Evolutionary conservation across 2,888 invertebrate species (phyloP).

Genomic region (Dynastes hyllus): DNA sequence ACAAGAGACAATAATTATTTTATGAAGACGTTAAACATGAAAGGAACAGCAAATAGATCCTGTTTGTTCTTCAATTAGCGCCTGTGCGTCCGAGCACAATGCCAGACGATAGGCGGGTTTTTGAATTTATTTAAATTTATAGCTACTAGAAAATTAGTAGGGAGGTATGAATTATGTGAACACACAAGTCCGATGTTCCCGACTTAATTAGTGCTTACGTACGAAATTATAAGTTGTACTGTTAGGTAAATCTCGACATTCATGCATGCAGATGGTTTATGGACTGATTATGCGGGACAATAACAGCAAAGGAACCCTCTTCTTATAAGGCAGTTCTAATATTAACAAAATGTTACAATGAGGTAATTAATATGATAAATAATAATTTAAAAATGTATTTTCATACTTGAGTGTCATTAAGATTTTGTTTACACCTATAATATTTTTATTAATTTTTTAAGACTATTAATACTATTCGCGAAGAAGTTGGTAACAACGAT

Average conservation of each 20-base stretch:
- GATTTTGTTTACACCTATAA: too few species aligned
- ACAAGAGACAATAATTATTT: slow-evolving; percentile 32
- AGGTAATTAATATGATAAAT: too few species aligned
- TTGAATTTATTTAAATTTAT: slow-evolving; percentile 36
- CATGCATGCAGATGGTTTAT: not conserved
- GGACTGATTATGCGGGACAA: too few species aligned
- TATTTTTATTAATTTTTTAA: too few species aligned
- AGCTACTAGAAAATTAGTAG: slow-evolving; percentile 37
- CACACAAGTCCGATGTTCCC: slow-evolving; percentile 25
- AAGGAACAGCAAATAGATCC: slow-evolving; percentile 9
- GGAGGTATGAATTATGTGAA: slow-evolving; percentile 11
- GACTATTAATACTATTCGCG: too few species aligned
- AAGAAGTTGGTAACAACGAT: too few species aligned
- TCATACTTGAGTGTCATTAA: too few species aligned
- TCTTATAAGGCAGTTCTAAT: too few species aligned
- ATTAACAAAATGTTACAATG: too few species aligned
- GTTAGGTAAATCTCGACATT: slow-evolving; percentile 19
- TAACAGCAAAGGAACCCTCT: too few species aligned
- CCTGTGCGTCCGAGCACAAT: not conserved
- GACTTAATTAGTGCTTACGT: slow-evolving; percentile 24
- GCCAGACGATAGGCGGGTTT: slow-evolving; percentile 26
- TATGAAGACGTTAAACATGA: slow-evolving; percentile 34
- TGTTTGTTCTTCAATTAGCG: slow-evolving; percentile 12
- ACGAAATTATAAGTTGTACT: slow-evolving; percentile 25
- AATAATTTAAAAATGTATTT: too few species aligned